Conservation (phyloP, 2,113 vertebrate genomes). For the human region DNA sequence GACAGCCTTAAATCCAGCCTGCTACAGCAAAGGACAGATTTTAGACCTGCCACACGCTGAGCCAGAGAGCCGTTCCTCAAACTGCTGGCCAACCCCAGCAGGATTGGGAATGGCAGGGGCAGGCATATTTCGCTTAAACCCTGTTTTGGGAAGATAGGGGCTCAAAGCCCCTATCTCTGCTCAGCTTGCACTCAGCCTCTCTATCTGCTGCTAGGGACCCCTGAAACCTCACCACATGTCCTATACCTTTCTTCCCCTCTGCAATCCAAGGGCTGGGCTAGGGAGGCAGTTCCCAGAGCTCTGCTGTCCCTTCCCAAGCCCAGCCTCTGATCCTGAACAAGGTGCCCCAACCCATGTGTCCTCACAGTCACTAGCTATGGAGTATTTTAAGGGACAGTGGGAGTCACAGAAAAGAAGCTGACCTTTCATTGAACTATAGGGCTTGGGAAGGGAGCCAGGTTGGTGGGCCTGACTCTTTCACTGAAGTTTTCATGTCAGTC, state of each 20-base stretch:
- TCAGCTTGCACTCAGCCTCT: not conserved
- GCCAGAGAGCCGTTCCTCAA: not conserved
- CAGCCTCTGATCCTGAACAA: too few relatives aligned
- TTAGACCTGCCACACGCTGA: not conserved
- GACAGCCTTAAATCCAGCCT: not conserved
- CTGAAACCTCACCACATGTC: fast-evolving
- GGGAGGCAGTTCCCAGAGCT: not conserved
- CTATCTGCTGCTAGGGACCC: not conserved
- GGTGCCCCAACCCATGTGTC: not conserved
- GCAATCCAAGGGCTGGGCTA: not conserved
- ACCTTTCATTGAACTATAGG: not conserved
- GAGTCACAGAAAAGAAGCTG: not conserved
- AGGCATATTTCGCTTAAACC: not conserved
- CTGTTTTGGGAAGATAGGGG: not conserved
- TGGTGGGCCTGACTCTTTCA: not conserved
- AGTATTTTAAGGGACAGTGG: not conserved
- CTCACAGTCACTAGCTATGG: not conserved
- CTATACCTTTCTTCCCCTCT: not conserved
- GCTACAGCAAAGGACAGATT: not conserved
- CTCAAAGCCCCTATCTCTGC: not conserved
- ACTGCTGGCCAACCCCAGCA: not conserved
- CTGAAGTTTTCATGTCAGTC: fast-evolving
- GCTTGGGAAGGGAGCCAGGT: fast-evolving
- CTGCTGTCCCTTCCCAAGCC: not conserved
- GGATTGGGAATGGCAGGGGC: not conserved